Conservation (phyloP, 2,888 invertebrate species). For the Phortica magna region DNA sequence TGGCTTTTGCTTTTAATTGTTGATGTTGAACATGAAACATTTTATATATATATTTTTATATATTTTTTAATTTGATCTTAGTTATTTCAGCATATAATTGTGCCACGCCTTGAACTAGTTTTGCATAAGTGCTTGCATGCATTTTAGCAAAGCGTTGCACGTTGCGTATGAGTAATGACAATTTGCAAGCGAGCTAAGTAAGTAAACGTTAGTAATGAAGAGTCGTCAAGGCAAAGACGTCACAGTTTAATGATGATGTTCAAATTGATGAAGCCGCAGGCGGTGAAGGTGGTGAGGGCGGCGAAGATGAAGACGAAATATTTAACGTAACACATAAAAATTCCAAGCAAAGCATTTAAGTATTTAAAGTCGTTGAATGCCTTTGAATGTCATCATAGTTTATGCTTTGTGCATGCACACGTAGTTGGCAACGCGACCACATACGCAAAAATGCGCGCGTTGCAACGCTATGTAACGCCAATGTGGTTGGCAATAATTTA, state of each 20-base stretch:
- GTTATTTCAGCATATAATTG: constrained; percentile 32
- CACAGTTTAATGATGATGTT: neutral
- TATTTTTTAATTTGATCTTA: neutral
- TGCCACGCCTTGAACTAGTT: constrained; percentile 28
- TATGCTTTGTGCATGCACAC: neutral
- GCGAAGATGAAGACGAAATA: neutral
- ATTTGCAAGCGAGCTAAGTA: too few species aligned
- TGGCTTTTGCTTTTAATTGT: constrained; percentile 29
- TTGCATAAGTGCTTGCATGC: constrained; percentile 37
- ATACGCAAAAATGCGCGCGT: too few species aligned
- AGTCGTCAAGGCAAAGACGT: neutral
- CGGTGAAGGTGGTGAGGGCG: neutral
- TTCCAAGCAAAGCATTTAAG: neutral
- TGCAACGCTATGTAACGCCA: constrained; percentile 39
- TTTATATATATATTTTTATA: neutral
- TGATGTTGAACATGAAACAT: neutral
- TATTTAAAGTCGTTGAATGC: neutral
- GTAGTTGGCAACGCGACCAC: constrained; percentile 18
- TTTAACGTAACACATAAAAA: neutral
- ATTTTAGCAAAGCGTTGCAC: too few species aligned
- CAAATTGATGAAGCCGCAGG: too few species aligned
- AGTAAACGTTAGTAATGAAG: too few species aligned
- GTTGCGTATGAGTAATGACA: too few species aligned
- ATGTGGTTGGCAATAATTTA: constrained; percentile 58
- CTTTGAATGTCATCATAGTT: constrained; percentile 1